Base-by-base conservation (phyloP, 2,113 vertebrate genomes). In the Isurus oxyrinchus region DNA sequence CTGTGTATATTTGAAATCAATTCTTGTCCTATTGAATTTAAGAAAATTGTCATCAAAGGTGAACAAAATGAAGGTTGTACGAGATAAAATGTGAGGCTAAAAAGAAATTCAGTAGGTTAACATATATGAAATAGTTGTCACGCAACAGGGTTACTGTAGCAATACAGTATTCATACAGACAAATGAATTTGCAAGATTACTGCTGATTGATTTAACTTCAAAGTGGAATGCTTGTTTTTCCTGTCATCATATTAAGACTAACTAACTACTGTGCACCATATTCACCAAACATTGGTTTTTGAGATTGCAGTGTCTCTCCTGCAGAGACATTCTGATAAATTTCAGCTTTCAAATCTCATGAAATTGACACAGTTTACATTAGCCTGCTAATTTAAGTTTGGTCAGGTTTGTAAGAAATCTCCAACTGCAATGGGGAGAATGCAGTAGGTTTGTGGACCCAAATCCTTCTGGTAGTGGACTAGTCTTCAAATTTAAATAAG, bases 121-220 rank as follows among this genome's bases (percentile, higher is more conserved):
- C 88, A 91, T 35, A 11, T 13, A 31, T 35, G 53, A 23, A 19
- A n/a, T 90, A 53, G 53, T 90, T 61, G 31, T 5, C 13, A 84
- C 40, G 21, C 40, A 44, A 40, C 81, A 44, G 19, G 19, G 5
- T 91, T 93, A 35, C 35, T 40, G 59, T 40, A 21, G 90, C 57
- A 93, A 63, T 59, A 16, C 55, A 57, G 31, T 59, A 16, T 91
- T 91, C 21, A 59, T 63, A 40, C 35, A 63, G 90, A 63, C 61
- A 61, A n/a, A 91, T 81, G 35, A 91, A 93, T 40, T 90, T 63
- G 90, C 59, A 93, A 63, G 90, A 61, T 84, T 84, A 35, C 55
- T 59, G 35, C 53, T 59, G 27, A 53, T 53, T 59, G 53, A 11
- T 84, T 84, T 84, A 84, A 84, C 19, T 84, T 49, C 16, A 44